Conservation (phyloP, 1,140 invertebrate species). For the Drepana arcuata region DNA sequence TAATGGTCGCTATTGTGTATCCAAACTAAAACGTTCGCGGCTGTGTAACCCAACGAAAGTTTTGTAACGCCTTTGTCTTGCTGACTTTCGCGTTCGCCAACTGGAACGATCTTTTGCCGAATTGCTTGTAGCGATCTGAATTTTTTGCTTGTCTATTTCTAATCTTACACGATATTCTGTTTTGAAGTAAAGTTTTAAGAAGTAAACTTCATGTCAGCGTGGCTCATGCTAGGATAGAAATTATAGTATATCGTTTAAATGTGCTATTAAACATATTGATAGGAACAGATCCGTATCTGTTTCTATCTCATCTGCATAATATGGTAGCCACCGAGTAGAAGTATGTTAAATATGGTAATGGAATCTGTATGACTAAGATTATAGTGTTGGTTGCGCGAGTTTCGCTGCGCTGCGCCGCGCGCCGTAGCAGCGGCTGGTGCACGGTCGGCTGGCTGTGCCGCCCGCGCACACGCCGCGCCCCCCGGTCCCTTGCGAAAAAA, state of each 20-base stretch:
- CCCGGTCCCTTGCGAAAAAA: conserved; percentile 68
- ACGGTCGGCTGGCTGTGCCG: conserved; percentile 57
- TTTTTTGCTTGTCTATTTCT: conserved; percentile 20
- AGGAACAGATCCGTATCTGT: too few relatives aligned
- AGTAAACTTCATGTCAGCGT: too few relatives aligned
- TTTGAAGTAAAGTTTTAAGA: too few relatives aligned
- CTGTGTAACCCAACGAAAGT: conserved; percentile 43
- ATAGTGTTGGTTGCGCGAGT: too few relatives aligned
- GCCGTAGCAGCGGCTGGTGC: conserved; percentile 48
- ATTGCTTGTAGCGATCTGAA: conserved; percentile 22
- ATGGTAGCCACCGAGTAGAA: too few relatives aligned
- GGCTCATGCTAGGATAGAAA: too few relatives aligned
- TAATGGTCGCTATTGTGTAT: conserved; percentile 47
- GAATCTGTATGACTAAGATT: too few relatives aligned
- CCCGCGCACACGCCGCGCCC: conserved; percentile 45
- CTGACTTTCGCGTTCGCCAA: conserved; percentile 47
- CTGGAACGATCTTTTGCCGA: conserved; percentile 43
- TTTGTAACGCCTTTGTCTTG: conserved; percentile 59
- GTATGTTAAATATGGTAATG: too few relatives aligned
- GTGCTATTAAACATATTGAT: too few relatives aligned
- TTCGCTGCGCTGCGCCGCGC: conserved; percentile 42
- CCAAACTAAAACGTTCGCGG: conserved; percentile 23
- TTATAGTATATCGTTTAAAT: too few relatives aligned
- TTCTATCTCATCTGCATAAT: too few relatives aligned
- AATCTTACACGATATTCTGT: too few relatives aligned